Conservation (phyloP, 2,888 invertebrate genomes). For the Lepidochrysops patricia region DNA sequence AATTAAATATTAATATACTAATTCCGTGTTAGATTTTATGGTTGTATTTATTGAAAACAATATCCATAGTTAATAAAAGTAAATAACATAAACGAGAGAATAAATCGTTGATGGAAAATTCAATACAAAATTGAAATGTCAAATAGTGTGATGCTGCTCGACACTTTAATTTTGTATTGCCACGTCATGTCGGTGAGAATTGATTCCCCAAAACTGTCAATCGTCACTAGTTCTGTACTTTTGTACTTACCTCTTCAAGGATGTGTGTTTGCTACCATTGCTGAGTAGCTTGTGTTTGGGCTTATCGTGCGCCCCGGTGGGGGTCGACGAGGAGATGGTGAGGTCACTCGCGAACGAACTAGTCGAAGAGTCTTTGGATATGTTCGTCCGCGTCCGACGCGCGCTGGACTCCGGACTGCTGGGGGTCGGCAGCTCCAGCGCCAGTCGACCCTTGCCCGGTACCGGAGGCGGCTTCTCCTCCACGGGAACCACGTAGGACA, state of each 20-base stretch:
- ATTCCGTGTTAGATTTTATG: too few species aligned
- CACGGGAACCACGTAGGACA: constrained; percentile 86
- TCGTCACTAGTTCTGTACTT: neutral
- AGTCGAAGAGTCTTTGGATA: constrained; percentile 80
- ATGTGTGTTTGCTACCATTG: constrained; percentile 82
- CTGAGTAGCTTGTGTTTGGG: constrained; percentile 79
- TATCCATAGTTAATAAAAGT: too few species aligned
- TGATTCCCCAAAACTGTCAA: too few species aligned
- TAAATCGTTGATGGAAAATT: too few species aligned
- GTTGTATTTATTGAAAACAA: too few species aligned
- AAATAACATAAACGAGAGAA: too few species aligned
- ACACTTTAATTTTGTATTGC: too few species aligned
- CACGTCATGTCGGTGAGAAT: too few species aligned
- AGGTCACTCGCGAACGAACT: constrained; percentile 80
- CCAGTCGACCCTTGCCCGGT: constrained; percentile 68
- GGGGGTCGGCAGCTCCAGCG: constrained; percentile 51
- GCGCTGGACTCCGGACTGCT: constrained; percentile 53
- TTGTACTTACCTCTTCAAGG: constrained; percentile 78
- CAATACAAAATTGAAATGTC: too few species aligned
- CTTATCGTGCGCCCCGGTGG: constrained; percentile 77
- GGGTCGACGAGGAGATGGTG: constrained; percentile 77
- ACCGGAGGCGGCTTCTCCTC: constrained; percentile 83
- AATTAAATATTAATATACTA: too few species aligned
- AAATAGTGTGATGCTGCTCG: too few species aligned
- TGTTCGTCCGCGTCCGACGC: constrained; percentile 47